Evolutionary conservation across 2,888 invertebrate genomes (phyloP), one percentile per base, ranked within the genome.

Genomic region (Nineta flava): DNA sequence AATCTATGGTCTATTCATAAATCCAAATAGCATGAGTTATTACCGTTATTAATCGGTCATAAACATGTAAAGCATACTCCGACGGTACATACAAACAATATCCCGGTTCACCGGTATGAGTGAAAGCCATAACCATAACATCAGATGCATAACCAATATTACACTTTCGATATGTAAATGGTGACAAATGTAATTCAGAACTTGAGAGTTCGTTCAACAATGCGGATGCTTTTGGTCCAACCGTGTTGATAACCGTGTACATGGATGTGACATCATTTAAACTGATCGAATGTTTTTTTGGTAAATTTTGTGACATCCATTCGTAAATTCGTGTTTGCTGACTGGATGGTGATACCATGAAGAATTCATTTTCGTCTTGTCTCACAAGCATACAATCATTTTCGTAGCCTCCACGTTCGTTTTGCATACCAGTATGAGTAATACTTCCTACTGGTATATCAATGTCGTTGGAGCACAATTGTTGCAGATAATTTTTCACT

Each of bases 341-440:
- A 52, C 79, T 78, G 2, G 84, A 82, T 2, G 84, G 85, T 1
- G 83, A 82, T n/a, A 87, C 80, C 76, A 86, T 81, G 61, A 83
- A 81, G 60, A 74, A 83, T 57, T 79, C 79, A 59, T 77, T 79
- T 52, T 75, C 70, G 2, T 69, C 65, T 57, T 77, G 70, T 26
- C 81, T 67, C 2, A 81, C 77, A n/a, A 83, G 63, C 67, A 81
- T 77, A 59, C 82, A 82, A 60, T 83, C 82, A 61, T 83, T 83
- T 64, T 82, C 82, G 60, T 79, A 83, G 21, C 81, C 81, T 35
- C 82, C 82, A 50, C 71, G 65, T 55, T 78, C 74, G 62, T 83
- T 83, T 58, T 78, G 78, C 81, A 82, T 82, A 38, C 81, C 82
- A 1, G 81, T 79, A 56, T 80, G 81, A 3, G 77, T 74, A 53